These are phyloP conservation scores for Poicephalus gulielmi DNA, from an alignment of 2,113 vertebrate genomes.

Conservation along the genomic window DNA sequence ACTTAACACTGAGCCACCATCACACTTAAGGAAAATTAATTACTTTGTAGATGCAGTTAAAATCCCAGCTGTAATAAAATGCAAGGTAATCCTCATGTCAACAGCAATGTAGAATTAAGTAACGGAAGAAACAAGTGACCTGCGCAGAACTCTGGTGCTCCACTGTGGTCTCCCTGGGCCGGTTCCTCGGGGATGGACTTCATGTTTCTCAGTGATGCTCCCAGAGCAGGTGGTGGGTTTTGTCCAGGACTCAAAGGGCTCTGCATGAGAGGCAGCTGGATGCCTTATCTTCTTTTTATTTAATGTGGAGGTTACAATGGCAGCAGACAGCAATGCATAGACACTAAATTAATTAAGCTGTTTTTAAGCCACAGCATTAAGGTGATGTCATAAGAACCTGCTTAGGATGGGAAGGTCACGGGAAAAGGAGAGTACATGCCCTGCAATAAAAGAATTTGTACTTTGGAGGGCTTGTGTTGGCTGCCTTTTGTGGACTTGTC, in stretches of 20 bases:
- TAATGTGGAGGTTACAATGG: slow-evolving; percentile 49
- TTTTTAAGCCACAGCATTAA: slow-evolving; percentile 62
- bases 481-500: background rate
- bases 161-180: slow-evolving; percentile 12
- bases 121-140: slow-evolving; percentile 50
- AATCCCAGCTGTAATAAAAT: background rate
- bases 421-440: slow-evolving; percentile 42
- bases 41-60: background rate
- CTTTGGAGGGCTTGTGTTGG: background rate
- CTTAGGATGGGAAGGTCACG: slow-evolving; percentile 67
- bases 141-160: slow-evolving; percentile 61
- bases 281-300: slow-evolving; percentile 46
- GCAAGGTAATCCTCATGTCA: background rate
- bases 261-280: slow-evolving; percentile 39
- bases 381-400: slow-evolving; percentile 71
- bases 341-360: slow-evolving; percentile 42
- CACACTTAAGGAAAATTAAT: slow-evolving; percentile 18
- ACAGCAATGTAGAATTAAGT: background rate
- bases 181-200: slow-evolving; percentile 66
- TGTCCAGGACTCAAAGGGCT: slow-evolving; percentile 26
- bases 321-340: slow-evolving; percentile 11
- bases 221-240: slow-evolving; percentile 7
- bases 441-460: background rate
- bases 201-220: slow-evolving; percentile 31
- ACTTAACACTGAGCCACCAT: background rate